Percentiles rank a stretch among this genome's conserved stretches.
Conservation (phyloP, 2,113 vertebrate species). For the Myotis lucifugus region DNA sequence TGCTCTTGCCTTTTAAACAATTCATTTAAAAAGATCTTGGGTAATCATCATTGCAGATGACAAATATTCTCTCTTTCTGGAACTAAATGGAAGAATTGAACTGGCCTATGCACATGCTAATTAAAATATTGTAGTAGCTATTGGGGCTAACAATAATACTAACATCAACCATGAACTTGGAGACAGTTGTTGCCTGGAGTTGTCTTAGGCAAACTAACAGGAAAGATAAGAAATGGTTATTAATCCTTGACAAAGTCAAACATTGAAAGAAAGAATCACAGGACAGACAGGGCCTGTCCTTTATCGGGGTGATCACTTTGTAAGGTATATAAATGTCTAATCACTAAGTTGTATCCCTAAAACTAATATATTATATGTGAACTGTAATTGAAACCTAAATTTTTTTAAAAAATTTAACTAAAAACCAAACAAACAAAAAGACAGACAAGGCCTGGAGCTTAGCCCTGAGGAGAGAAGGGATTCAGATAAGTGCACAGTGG, state of each 20-base stretch:
- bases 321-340: not conserved
- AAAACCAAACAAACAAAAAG: not conserved
- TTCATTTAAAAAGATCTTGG: not conserved
- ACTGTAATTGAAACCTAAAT: not conserved
- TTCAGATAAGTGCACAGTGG: not conserved
- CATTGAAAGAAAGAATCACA: not conserved
- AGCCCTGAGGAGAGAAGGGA: not conserved
- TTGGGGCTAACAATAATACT: not conserved
- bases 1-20: not conserved
- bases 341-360: not conserved
- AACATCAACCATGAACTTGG: not conserved
- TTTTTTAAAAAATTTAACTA: not conserved
- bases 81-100: slow-evolving; percentile 13
- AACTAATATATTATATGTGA: not conserved
- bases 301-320: not conserved
- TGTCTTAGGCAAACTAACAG: not conserved
- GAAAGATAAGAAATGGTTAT: not conserved
- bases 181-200: not conserved
- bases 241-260: not conserved
- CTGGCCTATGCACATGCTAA: not conserved
- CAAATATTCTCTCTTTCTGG: not conserved
- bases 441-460: not conserved
- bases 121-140: not conserved
- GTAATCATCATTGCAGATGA: not conserved
- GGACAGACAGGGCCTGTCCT: not conserved